phyloP scores from a whole-genome alignment of 2,113 vertebrate genomes.

The Amblyornis subalaris region DNA sequence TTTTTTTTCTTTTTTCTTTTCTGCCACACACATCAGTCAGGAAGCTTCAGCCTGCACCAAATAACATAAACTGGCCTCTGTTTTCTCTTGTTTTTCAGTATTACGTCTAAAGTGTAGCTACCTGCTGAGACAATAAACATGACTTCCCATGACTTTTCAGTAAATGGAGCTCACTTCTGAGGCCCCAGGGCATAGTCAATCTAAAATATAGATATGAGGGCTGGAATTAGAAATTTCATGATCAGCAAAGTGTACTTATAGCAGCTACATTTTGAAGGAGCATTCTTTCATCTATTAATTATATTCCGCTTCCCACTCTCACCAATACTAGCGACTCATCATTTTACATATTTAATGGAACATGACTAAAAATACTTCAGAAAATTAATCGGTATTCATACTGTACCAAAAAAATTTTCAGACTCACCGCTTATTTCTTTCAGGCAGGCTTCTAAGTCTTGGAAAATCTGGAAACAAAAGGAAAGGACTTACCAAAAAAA shows the following conservation, averaged over 20 bases:
- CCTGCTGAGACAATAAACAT: conserved; percentile 68
- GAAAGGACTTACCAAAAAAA: conserved; percentile 34
- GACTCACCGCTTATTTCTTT: conserved; percentile 42
- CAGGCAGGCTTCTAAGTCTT: conserved; percentile 20
- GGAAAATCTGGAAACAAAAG: conserved; percentile 50
- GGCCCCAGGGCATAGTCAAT: conserved; percentile 61
- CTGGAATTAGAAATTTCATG: conserved; percentile 68
- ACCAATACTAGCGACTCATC: conserved; percentile 60
- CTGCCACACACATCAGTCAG: not conserved
- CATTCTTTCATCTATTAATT: conserved; percentile 71
- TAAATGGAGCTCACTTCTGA: conserved; percentile 59
- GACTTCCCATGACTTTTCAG: conserved; percentile 64
- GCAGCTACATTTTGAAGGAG: conserved; percentile 61
- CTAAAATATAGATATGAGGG: conserved; percentile 64
- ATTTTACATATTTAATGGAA: conserved; percentile 71
- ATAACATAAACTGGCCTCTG: not conserved
- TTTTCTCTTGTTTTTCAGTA: conserved; percentile 41
- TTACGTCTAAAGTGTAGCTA: conserved; percentile 38
- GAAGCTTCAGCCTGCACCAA: not conserved
- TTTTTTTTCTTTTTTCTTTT: not conserved
- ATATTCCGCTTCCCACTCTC: conserved; percentile 48
- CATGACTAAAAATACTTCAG: conserved; percentile 65
- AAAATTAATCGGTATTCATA: conserved; percentile 55
- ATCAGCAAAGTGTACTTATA: conserved; percentile 68
- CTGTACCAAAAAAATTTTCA: conserved; percentile 34